A percentile compares a stretch with the other conserved stretches of the same genome.
Conservation (phyloP, 2,888 invertebrate species). For the Pristionchus arcanus region DNA sequence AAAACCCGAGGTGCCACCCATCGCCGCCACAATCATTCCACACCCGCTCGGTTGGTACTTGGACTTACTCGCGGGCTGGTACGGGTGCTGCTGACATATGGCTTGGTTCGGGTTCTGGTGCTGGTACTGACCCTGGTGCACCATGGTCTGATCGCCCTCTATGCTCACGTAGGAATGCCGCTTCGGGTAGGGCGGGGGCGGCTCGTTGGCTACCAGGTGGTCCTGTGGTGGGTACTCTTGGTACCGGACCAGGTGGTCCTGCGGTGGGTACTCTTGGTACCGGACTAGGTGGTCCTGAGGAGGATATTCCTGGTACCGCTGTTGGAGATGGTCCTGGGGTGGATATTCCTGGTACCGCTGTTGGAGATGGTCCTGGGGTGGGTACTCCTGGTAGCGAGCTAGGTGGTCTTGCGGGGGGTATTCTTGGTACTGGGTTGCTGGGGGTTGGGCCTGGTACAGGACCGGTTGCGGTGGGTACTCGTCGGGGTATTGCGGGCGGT, state of each 20-base stretch:
- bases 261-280: not conserved
- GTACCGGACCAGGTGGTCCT: not conserved
- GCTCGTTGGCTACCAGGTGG: not conserved
- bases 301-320: not conserved
- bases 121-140: not conserved
- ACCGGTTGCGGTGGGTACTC: not conserved
- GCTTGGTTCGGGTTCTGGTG: no score
- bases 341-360: not conserved
- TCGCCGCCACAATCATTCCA: not conserved
- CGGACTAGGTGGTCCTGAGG: not conserved
- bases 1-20: not conserved
- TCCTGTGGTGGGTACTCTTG: not conserved
- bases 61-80: not conserved
- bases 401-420: not conserved
- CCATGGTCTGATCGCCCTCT: not conserved
- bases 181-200: not conserved
- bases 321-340: not conserved
- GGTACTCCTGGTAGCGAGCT: not conserved
- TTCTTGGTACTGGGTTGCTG: not conserved
- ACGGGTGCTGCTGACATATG: not conserved
- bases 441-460: not conserved
- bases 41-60: not conserved
- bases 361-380: not conserved
- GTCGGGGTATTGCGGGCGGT: not conserved
- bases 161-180: not conserved